Evolutionary conservation across 2,888 invertebrate genomes (phyloP), one percentile per base, ranked within the genome.

Genomic region (Branchellion lobata): DNA sequence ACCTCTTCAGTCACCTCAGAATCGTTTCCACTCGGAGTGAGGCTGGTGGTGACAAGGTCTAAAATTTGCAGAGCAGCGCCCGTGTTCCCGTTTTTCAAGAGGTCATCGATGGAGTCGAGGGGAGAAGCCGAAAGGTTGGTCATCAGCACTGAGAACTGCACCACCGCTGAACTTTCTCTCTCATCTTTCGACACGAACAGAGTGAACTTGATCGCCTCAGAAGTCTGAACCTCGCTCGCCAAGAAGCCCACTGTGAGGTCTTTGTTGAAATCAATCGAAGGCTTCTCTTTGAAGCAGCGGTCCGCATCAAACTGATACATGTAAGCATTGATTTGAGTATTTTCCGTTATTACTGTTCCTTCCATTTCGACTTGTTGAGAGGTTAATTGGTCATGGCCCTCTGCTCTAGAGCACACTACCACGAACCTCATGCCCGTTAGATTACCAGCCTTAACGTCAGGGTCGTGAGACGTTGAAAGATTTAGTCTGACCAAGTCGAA

Each of bases 151-250:
- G 82, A 81, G n/a, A 85, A 82, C 71, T 83, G 80, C 79, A 83
- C 82, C 2, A 57, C 57, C 1, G 82, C 80, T n/a, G 80, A 65
- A 31, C 82, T 80, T 27, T 76, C 51, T 36, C 84, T 80, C 8
- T 78, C 80, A 33, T 83, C 84, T 76, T 85, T 83, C 31, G 85
- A 83, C 0, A 85, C 85, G 80, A 84, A 84, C 65, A 86, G 78
- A 11, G 84, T 81, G 57, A 86, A 83, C 2, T 83, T 83, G 74
- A 86, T 84, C 1, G 84, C 82, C 34, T 83, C 82, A 27, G 83
- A 82, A n/a, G 81, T 81, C 0, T 81, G 81, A 68, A 85, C 84
- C 47, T 83, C 82, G 34, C 81, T 82, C 0, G 85, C 85, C 5
- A 84, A 84, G 68, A 86, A 83, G 31, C 81, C 83, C 27, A 84